A percentile compares a stretch with the other conserved stretches of the same genome.
Evolutionary conservation across 2,113 vertebrate genomes (phyloP).

Genomic region (Chaetodon trifascialis): DNA sequence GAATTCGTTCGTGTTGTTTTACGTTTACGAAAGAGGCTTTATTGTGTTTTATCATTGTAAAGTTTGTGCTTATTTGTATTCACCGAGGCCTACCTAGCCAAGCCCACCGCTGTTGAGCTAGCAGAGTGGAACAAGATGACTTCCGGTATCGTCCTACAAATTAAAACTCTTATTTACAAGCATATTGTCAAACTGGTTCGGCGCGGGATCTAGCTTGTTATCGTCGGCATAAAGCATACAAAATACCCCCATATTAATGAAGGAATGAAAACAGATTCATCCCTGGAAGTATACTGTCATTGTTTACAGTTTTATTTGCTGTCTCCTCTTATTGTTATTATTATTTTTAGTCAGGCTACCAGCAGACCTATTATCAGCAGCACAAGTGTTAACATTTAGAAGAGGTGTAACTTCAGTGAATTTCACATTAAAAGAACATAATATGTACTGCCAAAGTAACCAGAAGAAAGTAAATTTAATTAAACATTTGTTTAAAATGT

Average conservation of each 20-base stretch:
- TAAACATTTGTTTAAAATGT: neutral
- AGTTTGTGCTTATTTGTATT: constrained; percentile 82
- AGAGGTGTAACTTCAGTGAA: neutral
- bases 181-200: too few species aligned
- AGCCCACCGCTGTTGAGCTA: constrained; percentile 49
- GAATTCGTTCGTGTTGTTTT: neutral
- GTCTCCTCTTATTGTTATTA: neutral
- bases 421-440: neutral
- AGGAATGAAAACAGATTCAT: too few species aligned
- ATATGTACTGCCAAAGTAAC: neutral
- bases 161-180: constrained; percentile 26
- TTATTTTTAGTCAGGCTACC: too few species aligned
- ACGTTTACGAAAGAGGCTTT: neutral
- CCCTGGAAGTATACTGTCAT: neutral
- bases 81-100: constrained; percentile 82
- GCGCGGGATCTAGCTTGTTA: too few species aligned
- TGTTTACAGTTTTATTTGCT: neutral
- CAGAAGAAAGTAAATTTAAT: accelerated
- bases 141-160: constrained; percentile 66
- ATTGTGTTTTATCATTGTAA: constrained; percentile 59
- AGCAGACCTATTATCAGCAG: too few species aligned
- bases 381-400: too few species aligned
- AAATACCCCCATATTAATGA: too few species aligned
- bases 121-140: accelerated
- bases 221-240: too few species aligned